A percentile compares a stretch with the other conserved stretches of the same genome.
Evolutionary conservation across 2,888 invertebrate species (phyloP).

Genomic region (Scrobipalpa atriplicella): DNA sequence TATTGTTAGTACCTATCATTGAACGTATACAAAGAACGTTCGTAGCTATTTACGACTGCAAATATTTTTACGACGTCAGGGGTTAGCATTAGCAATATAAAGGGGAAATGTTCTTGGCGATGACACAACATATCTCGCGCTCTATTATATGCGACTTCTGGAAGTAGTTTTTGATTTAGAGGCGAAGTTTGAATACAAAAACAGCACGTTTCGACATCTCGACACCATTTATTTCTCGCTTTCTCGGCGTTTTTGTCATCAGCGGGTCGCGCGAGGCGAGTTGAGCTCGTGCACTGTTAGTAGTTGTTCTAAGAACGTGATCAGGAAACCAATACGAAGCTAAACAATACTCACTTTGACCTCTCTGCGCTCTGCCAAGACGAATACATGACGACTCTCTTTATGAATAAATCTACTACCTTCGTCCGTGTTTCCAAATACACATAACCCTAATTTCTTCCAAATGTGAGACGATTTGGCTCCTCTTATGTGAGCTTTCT

Average conservation of each 20-base stretch:
- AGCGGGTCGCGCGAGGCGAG: constrained; percentile 53
- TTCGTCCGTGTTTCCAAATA: constrained; percentile 24
- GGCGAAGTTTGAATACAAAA: constrained; percentile 63
- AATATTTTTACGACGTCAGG: constrained; percentile 38
- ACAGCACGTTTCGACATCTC: constrained; percentile 56
- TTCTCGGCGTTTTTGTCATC: constrained; percentile 56
- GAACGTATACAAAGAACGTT: constrained; percentile 53
- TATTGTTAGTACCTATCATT: too few relatives aligned
- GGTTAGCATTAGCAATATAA: constrained; percentile 37
- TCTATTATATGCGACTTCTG: constrained; percentile 38
- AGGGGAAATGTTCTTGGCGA: constrained; percentile 32
- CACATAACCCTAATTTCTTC: too few relatives aligned
- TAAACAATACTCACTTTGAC: constrained; percentile 22
- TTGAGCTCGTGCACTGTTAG: constrained; percentile 51
- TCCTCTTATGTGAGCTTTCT: too few relatives aligned
- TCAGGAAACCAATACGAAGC: constrained; percentile 45
- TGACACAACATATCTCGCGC: constrained; percentile 37
- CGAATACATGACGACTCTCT: constrained; percentile 1
- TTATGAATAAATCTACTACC: constrained; percentile 16
- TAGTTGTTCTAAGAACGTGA: constrained; percentile 58
- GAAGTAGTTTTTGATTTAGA: constrained; percentile 65
- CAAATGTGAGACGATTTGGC: too few relatives aligned
- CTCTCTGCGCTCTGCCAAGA: not conserved
- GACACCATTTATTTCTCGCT: constrained; percentile 63
- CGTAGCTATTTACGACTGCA: constrained; percentile 44